phyloP scores from a whole-genome alignment of 2,113 vertebrate species.

The Tachysurus fulvidraco region DNA sequence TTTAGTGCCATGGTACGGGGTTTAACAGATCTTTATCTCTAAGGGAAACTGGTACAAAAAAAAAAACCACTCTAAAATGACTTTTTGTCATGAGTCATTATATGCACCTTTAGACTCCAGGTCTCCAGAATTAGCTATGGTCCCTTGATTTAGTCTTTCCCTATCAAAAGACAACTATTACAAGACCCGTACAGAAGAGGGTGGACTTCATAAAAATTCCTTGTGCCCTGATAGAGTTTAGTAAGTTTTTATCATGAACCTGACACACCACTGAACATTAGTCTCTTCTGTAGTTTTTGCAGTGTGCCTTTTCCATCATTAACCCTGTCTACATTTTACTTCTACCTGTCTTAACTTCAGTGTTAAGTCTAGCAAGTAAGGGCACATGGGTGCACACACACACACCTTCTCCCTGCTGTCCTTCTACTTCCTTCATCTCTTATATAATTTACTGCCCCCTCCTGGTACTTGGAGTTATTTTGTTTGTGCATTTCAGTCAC shows the following conservation, averaged over 20 bases:
- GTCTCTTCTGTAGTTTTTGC: neutral
- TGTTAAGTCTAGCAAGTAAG: neutral
- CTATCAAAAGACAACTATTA: neutral
- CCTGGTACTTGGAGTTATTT: neutral
- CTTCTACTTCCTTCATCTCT: too few species aligned
- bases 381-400: neutral
- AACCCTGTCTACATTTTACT: neutral
- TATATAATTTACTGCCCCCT: conserved; percentile 20
- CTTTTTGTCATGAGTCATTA: neutral
- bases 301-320: neutral
- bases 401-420: neutral
- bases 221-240: neutral
- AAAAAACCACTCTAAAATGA: neutral
- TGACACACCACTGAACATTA: neutral
- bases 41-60: neutral
- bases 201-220: neutral
- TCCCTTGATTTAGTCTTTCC: too few species aligned
- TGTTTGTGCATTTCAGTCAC: neutral
- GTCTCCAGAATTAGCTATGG: neutral
- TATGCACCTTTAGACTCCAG: neutral
- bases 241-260: neutral
- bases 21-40: neutral
- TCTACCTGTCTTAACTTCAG: neutral
- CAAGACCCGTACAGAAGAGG: neutral
- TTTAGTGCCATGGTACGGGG: neutral